These are phyloP conservation scores for Callyntrura sp. DNA, from an alignment of 2,888 invertebrate genomes.

Conservation along the genomic window DNA sequence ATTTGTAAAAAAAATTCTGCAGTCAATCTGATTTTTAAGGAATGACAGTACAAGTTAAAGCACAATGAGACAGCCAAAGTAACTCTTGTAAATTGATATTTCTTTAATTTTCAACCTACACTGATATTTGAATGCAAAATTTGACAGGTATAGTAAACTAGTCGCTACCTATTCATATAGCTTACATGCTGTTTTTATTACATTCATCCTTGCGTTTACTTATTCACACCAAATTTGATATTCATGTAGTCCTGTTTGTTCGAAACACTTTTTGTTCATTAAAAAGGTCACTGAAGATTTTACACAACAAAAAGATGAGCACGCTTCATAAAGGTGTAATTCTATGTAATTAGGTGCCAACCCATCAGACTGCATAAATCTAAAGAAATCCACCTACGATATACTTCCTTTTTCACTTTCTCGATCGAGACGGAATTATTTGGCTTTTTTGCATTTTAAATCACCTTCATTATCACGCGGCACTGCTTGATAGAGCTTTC, in stretches of 20 bases:
- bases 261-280: neutral
- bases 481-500: constrained; percentile 3
- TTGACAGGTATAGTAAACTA: too few relatives aligned
- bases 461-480: constrained; percentile 53
- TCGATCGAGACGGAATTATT: constrained; percentile 18
- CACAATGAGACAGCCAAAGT: too few relatives aligned
- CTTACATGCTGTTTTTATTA: too few relatives aligned
- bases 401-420: constrained; percentile 38
- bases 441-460: constrained; percentile 54
- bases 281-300: neutral
- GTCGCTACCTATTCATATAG: too few relatives aligned
- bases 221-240: constrained; percentile 16
- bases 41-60: too few relatives aligned
- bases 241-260: neutral
- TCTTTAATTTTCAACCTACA: too few relatives aligned
- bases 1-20: too few relatives aligned
- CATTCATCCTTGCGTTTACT: too few relatives aligned
- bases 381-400: constrained; percentile 57
- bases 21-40: too few relatives aligned
- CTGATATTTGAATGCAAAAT: too few relatives aligned
- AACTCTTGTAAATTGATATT: too few relatives aligned
- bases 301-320: neutral
- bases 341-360: constrained; percentile 76
- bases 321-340: constrained; percentile 37
- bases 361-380: constrained; percentile 69